Percentiles rank a stretch among this genome's conserved stretches.
These are phyloP conservation scores for Excalfactoria chinensis DNA, from an alignment of 2,113 vertebrate species.

Conservation along the genomic window DNA sequence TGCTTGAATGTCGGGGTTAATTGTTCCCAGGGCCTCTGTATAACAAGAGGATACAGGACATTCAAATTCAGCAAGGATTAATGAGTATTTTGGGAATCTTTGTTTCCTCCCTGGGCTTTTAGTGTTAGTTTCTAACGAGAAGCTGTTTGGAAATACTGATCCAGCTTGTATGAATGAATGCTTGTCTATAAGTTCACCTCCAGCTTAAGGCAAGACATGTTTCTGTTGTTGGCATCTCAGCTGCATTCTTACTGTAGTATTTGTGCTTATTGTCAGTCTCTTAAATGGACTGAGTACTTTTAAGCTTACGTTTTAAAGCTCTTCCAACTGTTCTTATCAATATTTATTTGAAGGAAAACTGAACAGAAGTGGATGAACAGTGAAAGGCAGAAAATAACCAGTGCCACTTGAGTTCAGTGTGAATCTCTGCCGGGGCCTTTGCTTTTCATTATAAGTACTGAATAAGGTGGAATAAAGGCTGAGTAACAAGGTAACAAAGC, in stretches of 20 bases:
- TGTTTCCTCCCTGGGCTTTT: background rate
- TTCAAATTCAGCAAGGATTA: background rate
- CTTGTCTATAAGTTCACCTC: background rate
- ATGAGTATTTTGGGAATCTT: background rate
- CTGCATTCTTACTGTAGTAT: background rate
- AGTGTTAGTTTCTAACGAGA: background rate
- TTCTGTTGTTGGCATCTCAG: background rate
- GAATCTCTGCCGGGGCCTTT: background rate
- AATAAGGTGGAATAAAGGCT: background rate
- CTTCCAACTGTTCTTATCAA: background rate
- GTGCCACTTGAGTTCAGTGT: background rate
- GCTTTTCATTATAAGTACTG: background rate
- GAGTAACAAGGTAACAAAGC: background rate
- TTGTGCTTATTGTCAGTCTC: background rate
- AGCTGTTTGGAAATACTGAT: accelerated
- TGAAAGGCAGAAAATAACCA: background rate
- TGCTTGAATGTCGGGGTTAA: background rate
- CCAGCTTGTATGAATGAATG: background rate
- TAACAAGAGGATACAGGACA: background rate
- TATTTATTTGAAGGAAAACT: background rate
- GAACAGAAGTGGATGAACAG: background rate
- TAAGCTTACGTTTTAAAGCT: background rate
- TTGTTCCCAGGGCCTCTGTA: background rate
- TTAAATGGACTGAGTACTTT: background rate
- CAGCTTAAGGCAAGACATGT: accelerated